Percentiles rank a stretch among this genome's conserved stretches.
phyloP scores from a whole-genome alignment of 2,797 vertebrate species.

The Babyrousa celebensis region DNA sequence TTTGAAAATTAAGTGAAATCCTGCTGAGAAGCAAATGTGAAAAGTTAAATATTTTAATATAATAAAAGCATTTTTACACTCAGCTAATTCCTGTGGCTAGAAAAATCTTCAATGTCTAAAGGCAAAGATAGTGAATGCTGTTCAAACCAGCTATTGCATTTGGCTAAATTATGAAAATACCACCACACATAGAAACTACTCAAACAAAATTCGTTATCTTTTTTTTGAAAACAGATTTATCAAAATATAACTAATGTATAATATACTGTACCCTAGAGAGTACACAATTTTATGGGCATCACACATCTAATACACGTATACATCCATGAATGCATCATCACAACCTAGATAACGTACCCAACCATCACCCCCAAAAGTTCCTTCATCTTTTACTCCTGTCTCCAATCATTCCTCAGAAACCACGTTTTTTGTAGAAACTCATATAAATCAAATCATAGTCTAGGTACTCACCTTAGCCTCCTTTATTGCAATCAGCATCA shows the following conservation, averaged over 20 bases:
- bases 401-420: background rate
- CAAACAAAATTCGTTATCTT: background rate
- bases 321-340: background rate
- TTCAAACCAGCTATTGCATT: slow-evolving; percentile 7
- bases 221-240: slow-evolving; percentile 12
- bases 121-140: background rate
- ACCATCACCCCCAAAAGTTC: background rate
- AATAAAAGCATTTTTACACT: slow-evolving; percentile 22
- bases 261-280: background rate
- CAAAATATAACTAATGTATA: background rate
- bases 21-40: background rate
- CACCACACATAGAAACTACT: background rate
- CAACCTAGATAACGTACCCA: background rate
- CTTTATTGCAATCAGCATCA: background rate
- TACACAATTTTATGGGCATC: background rate
- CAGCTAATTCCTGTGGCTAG: background rate
- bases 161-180: slow-evolving; percentile 57
- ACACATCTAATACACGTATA: background rate
- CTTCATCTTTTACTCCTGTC: background rate
- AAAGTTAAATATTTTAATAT: slow-evolving; percentile 46
- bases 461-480: background rate
- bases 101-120: slow-evolving; percentile 66
- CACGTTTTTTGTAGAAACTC: slow-evolving; percentile 1
- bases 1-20: slow-evolving; percentile 57
- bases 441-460: background rate